Evolutionary conservation across 1,140 invertebrate species (phyloP).

Genomic region (Eufriesea mexicana): DNA sequence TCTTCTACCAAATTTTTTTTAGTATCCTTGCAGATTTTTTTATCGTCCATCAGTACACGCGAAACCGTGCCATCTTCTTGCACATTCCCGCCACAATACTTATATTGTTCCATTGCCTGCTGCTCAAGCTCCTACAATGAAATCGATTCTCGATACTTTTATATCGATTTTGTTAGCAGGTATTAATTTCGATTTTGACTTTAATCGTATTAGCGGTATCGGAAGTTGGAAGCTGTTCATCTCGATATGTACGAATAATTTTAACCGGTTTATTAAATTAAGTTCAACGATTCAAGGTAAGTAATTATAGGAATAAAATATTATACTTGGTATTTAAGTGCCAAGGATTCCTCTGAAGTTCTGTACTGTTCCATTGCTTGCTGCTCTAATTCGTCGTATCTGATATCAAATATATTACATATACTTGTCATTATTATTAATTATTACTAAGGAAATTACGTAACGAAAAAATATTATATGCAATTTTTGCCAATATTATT

Average conservation of each 20-base stretch:
- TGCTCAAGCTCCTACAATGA: constrained; percentile 76
- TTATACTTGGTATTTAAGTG: constrained; percentile 75
- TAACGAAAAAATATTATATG: too few species aligned
- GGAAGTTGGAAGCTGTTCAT: not conserved
- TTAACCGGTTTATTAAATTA: too few species aligned
- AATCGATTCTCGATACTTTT: not conserved
- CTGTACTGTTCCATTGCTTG: constrained; percentile 79
- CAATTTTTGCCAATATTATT: not conserved
- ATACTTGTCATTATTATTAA: not conserved
- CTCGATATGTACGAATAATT: not conserved
- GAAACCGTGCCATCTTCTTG: not conserved
- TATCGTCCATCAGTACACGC: not conserved
- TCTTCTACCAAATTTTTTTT: constrained; percentile 17
- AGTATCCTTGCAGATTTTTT: not conserved
- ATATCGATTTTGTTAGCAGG: not conserved
- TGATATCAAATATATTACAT: constrained; percentile 1
- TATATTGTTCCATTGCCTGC: constrained; percentile 77
- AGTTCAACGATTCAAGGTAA: constrained; percentile 1
- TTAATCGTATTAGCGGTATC: not conserved
- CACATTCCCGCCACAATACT: constrained; percentile 53
- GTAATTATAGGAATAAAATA: not conserved
- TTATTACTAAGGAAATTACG: too few species aligned
- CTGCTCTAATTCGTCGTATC: constrained; percentile 77
- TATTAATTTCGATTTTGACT: not conserved
- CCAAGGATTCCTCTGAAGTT: constrained; percentile 75